A percentile compares a stretch with the other conserved stretches of the same genome.
Conservation (phyloP, 2,888 invertebrate genomes). For the Tolmerus cingulatus region DNA sequence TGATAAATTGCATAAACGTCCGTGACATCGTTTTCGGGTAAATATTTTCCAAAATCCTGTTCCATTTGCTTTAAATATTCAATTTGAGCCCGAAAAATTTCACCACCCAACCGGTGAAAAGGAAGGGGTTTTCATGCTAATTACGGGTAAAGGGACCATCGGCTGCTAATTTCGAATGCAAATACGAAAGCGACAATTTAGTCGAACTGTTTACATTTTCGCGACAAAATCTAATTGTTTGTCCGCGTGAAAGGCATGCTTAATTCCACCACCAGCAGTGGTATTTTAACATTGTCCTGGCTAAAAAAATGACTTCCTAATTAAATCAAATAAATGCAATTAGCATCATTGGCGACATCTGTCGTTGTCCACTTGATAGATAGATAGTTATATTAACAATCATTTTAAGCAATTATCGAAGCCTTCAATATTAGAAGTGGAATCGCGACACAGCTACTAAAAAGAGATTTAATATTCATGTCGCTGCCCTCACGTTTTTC, state of each 20-base stretch:
- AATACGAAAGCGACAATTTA: conserved; percentile 15
- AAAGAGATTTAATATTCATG: background rate
- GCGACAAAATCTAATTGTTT: conserved; percentile 1
- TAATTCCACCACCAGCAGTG: background rate
- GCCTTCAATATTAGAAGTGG: background rate
- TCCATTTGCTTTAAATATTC: background rate
- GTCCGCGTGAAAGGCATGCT: conserved; percentile 1
- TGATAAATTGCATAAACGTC: background rate
- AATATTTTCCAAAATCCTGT: background rate
- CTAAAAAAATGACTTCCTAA: background rate
- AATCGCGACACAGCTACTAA: background rate
- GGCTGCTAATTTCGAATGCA: background rate
- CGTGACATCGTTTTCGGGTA: background rate
- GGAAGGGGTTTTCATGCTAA: background rate
- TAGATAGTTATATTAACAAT: background rate
- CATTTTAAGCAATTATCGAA: background rate
- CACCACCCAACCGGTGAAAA: background rate
- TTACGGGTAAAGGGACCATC: background rate
- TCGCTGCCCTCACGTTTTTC: background rate
- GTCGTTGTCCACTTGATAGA: background rate
- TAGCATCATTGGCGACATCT: background rate
- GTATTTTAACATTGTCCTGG: background rate
- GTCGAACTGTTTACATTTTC: conserved; percentile 3
- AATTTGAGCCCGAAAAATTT: background rate
- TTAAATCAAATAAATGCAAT: background rate